A percentile compares a stretch with the other conserved stretches of the same genome.
These are phyloP conservation scores for Athene cunicularia DNA, from an alignment of 2,113 vertebrate species.

Conservation along the genomic window DNA sequence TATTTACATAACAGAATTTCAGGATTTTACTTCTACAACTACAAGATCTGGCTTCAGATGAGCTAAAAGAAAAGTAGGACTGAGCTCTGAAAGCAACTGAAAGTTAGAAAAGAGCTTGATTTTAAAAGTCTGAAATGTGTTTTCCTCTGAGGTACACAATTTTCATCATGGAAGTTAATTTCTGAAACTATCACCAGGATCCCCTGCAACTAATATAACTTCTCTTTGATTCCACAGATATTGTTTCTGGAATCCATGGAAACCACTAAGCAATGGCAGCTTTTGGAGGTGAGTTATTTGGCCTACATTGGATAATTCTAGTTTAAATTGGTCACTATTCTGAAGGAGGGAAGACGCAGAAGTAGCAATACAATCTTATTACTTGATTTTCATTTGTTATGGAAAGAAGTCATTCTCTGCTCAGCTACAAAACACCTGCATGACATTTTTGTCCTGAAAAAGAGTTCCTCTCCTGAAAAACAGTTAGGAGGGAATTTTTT, in stretches of 20 bases:
- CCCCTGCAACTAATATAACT: not conserved
- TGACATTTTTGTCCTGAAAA: not conserved
- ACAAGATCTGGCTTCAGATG: not conserved
- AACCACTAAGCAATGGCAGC: not conserved
- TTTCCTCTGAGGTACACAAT: not conserved
- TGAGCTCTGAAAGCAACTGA: not conserved
- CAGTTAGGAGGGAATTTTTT: not conserved
- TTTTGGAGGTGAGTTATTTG: not conserved
- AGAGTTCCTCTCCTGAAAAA: not conserved
- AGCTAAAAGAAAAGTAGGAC: not conserved
- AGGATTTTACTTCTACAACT: not conserved
- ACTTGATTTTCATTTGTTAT: not conserved
- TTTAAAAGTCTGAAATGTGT: not conserved
- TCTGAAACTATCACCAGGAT: not conserved
- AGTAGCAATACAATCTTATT: not conserved
- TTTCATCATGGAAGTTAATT: not conserved
- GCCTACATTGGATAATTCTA: not conserved
- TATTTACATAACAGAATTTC: not conserved
- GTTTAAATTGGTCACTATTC: not conserved
- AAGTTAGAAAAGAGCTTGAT: not conserved
- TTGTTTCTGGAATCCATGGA: not conserved
- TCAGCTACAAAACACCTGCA: not conserved
- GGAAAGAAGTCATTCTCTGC: not conserved
- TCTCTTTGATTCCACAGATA: not conserved
- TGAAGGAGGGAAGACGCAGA: not conserved